Percentiles rank a stretch among this genome's conserved stretches.
These are phyloP conservation scores for Erebia palarica DNA, from an alignment of 2,888 invertebrate genomes.

Conservation along the genomic window DNA sequence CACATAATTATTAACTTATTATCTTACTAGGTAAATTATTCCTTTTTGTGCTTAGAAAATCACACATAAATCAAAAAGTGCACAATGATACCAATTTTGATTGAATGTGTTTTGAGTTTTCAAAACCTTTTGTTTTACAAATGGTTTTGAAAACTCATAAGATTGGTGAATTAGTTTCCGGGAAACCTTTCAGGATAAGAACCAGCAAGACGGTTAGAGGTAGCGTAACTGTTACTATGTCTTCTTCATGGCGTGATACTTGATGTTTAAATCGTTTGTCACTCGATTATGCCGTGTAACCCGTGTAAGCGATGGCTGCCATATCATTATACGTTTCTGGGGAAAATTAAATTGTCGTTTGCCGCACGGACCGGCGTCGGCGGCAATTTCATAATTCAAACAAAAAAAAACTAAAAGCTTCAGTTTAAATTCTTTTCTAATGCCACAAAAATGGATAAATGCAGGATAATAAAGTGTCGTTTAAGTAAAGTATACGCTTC, in stretches of 20 bases:
- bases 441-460: slow-evolving; percentile 74
- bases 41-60: no score
- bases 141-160: no score
- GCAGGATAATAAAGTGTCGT: slow-evolving; percentile 79
- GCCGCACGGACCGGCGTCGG: slow-evolving; percentile 56
- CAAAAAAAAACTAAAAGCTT: slow-evolving; percentile 27
- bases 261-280: slow-evolving; percentile 68
- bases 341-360: slow-evolving; percentile 76
- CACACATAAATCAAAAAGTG: no score
- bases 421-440: slow-evolving; percentile 63
- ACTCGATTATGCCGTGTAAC: slow-evolving; percentile 74
- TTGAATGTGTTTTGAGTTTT: no score
- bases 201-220: background rate
- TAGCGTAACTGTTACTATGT: background rate
- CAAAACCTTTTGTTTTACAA: no score
- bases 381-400: slow-evolving; percentile 62
- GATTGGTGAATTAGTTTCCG: no score
- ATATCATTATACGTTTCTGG: slow-evolving; percentile 70
- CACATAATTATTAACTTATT: no score
- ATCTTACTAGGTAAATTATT: no score
- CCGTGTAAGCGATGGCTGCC: slow-evolving; percentile 67
- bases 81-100: no score
- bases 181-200: background rate
- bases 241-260: slow-evolving; percentile 4
- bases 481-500: slow-evolving; percentile 75